Evolutionary conservation across 2,888 invertebrate genomes (phyloP), one percentile per base, ranked within the genome.

Genomic region (Pelosia muscerda): DNA sequence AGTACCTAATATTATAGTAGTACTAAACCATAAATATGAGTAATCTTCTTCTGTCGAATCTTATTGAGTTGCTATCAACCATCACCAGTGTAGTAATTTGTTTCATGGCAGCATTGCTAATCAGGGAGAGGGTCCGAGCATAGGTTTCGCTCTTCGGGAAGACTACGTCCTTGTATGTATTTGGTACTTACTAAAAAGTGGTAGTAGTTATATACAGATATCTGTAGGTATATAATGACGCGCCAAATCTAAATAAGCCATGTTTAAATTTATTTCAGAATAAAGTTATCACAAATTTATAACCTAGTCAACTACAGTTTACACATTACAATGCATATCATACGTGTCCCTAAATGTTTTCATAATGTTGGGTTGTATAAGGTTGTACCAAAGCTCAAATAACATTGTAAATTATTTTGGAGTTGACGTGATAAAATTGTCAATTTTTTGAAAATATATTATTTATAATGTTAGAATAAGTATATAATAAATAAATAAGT

Each of bases 381-480:
- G 42, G 42, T 42, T 42, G 42, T 78, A 80, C 86, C 86, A 86
- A 85, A 86, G 84, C 81, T 83, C 80, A 81, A 82, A 38, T 59
- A 59, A 59, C 38, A 79, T 63, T 75, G 75, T 70, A 73, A 75
- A 73, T 71, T 75, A 66, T 77, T 73, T 70, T 75, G 73, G 68
- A 74, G 34, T 69, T 73, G 72, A 49, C 49, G 49, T 49, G 49
- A 49, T 42, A 42, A 19, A 42, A 49, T 49, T 49, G 19, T 49
- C 49, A n/a, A 49, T 49, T n/a, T 49, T 19, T 42, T 49, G 49
- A 49, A 49, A 49, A 49, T 42, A 42, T 19, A 19, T 19, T 38
- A 9, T 49, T n/a, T 49, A n/a, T 49, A 49, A 49, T 49, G n/a
- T 49, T 49, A 49, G 49, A 49, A n/a, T 49, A 49, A 49, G 49